Conservation (phyloP, 2,888 invertebrate genomes). For the Nebria brevicollis region DNA sequence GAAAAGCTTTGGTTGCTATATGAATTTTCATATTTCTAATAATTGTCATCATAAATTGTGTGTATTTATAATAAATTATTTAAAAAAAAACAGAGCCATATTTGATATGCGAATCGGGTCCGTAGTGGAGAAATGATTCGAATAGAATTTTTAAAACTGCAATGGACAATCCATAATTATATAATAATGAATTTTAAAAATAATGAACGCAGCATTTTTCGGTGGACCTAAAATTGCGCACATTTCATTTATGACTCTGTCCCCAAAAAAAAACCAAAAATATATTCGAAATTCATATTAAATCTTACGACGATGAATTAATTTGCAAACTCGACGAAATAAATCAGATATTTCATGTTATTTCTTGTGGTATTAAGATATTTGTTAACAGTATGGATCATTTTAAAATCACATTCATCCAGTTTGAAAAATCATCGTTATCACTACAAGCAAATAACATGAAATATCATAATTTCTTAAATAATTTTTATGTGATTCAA, state of each 20-base stretch:
- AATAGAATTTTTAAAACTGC: slow-evolving; percentile 24
- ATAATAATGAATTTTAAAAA: slow-evolving; percentile 14
- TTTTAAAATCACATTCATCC: too few relatives aligned
- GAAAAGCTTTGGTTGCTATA: neutral
- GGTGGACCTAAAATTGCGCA: slow-evolving; percentile 33
- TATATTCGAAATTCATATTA: neutral
- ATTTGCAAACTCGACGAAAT: neutral
- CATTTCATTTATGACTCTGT: slow-evolving; percentile 34
- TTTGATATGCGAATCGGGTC: neutral
- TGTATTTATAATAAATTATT: neutral
- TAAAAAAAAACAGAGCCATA: neutral
- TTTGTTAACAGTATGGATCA: too few relatives aligned
- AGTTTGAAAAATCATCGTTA: too few relatives aligned
- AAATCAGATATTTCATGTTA: too few relatives aligned
- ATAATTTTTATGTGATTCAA: too few relatives aligned
- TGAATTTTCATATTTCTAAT: neutral
- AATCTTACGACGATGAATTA: neutral
- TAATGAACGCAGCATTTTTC: slow-evolving; percentile 10
- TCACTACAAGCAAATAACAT: too few relatives aligned
- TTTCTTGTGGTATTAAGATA: too few relatives aligned
- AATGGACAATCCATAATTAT: slow-evolving; percentile 40
- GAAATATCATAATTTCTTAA: too few relatives aligned
- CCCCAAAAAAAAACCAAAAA: neutral
- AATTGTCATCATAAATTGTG: neutral
- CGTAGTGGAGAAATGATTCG: neutral